Percentiles rank a stretch among this genome's conserved stretches.
These are phyloP conservation scores for Fragum sueziense DNA, from an alignment of 2,888 invertebrate species.

Conservation along the genomic window DNA sequence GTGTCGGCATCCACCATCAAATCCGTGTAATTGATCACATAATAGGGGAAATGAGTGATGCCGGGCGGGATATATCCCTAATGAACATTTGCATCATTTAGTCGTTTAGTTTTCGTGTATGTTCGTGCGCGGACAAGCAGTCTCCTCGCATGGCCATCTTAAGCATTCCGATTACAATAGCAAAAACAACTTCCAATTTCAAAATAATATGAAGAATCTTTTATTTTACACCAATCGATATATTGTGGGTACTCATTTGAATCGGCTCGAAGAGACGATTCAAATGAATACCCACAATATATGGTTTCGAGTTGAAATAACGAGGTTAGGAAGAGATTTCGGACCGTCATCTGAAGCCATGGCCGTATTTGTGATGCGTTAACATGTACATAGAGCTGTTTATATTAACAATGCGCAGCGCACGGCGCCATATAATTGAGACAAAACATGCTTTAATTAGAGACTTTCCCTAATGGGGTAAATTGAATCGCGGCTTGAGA, in stretches of 20 bases:
- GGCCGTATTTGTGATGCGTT: not conserved
- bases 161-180: too few relatives aligned
- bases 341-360: too few relatives aligned
- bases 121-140: not conserved
- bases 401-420: not conserved
- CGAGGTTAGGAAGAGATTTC: too few relatives aligned
- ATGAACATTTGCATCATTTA: not conserved
- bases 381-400: not conserved
- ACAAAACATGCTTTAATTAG: conserved; percentile 14
- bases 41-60: not conserved
- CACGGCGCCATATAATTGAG: conserved; percentile 14
- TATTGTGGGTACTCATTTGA: too few relatives aligned
- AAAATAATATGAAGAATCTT: too few relatives aligned
- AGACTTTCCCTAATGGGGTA: conserved; percentile 1
- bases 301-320: too few relatives aligned
- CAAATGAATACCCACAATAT: too few relatives aligned
- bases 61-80: not conserved
- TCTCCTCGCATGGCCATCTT: too few relatives aligned
- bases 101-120: not conserved
- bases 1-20: too few relatives aligned
- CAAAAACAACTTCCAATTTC: too few relatives aligned
- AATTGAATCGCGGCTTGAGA: not conserved
- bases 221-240: too few relatives aligned
- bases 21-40: not conserved
- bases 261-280: too few relatives aligned